Percentiles rank a stretch among this genome's conserved stretches.
Conservation (phyloP, 2,797 vertebrate species). For the Chrysocyon brachyurus region DNA sequence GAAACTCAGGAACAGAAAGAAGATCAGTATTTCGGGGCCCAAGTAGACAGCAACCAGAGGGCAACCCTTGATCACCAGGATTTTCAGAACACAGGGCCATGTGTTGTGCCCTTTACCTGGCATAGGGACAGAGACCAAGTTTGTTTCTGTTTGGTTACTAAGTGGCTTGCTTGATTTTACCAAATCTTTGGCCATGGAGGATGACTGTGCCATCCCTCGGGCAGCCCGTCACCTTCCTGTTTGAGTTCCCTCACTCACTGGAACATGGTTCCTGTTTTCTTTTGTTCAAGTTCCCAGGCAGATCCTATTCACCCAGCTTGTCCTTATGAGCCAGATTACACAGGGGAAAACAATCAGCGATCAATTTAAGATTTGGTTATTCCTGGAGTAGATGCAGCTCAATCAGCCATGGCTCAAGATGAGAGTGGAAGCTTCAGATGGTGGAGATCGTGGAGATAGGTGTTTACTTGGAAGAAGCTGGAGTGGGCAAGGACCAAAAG, state of each 20-base stretch:
- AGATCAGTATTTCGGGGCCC: neutral
- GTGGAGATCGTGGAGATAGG: neutral
- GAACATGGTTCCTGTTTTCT: neutral
- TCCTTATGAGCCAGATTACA: neutral
- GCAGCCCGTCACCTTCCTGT: neutral
- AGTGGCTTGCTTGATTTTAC: neutral
- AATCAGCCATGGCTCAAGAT: neutral
- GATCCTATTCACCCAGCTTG: neutral
- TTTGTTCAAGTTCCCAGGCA: neutral
- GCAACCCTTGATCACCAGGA: neutral
- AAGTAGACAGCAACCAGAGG: neutral
- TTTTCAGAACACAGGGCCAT: neutral
- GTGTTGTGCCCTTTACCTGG: neutral
- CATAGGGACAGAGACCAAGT: neutral
- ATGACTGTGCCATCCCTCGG: neutral
- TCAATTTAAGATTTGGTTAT: neutral
- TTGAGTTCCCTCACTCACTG: neutral
- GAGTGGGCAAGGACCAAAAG: neutral
- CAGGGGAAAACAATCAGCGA: neutral
- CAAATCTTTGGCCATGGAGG: neutral
- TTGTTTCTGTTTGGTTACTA: neutral
- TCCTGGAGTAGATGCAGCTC: neutral
- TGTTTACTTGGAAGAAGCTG: neutral
- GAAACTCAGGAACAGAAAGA: neutral
- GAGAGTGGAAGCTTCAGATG: neutral